A percentile compares a stretch with the other conserved stretches of the same genome.
Evolutionary conservation across 2,797 vertebrate genomes (phyloP).

Genomic region (Mastacembelus armatus): DNA sequence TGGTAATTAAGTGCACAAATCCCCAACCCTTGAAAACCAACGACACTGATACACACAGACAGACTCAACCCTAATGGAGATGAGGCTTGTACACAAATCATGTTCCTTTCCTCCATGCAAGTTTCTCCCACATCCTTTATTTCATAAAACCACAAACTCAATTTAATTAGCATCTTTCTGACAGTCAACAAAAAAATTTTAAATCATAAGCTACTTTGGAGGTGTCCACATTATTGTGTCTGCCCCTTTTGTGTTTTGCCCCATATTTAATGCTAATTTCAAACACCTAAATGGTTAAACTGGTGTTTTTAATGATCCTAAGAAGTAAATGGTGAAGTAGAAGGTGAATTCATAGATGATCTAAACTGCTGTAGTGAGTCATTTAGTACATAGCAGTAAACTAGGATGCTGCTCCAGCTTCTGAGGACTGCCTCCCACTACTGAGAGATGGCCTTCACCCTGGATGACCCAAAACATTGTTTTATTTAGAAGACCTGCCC

Average conservation of each 20-base stretch:
- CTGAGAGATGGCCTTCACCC: conserved; percentile 47
- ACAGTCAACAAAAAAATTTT: neutral
- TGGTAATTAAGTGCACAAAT: conserved; percentile 36
- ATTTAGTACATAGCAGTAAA: conserved; percentile 14
- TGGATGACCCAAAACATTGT: conserved; percentile 40
- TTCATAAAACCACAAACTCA: neutral
- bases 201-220: neutral
- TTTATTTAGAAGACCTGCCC: conserved; percentile 58
- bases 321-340: too few relatives aligned
- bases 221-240: neutral
- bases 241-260: neutral
- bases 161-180: neutral
- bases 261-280: neutral
- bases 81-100: conserved; percentile 9
- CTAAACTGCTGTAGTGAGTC: conserved; percentile 51
- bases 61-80: conserved; percentile 9
- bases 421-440: conserved; percentile 43
- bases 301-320: conserved; percentile 38
- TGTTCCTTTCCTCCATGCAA: neutral
- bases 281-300: conserved; percentile 15
- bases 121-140: neutral
- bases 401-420: conserved; percentile 30
- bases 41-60: conserved; percentile 16
- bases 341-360: too few relatives aligned
- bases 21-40: conserved; percentile 11